phyloP scores from a whole-genome alignment of 1,140 invertebrate species.

The Drosophila sp. region DNA sequence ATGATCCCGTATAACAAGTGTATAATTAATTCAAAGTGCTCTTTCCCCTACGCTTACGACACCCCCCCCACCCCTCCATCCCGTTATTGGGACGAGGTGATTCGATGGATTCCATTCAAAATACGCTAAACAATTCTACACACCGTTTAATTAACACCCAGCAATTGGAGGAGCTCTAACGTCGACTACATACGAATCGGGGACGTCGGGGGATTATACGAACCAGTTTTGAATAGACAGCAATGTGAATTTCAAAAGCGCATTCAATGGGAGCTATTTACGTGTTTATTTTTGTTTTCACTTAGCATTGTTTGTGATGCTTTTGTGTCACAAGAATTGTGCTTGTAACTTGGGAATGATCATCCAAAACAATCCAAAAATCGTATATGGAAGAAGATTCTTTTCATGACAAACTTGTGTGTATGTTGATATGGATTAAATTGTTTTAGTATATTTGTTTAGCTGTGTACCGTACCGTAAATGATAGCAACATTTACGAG shows the following conservation, averaged over 20 bases:
- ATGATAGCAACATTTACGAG: background rate
- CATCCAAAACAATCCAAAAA: background rate
- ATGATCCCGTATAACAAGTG: constrained; percentile 32
- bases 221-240: constrained; percentile 36
- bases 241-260: constrained; percentile 17
- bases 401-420: too few relatives aligned
- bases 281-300: background rate
- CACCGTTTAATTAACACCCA: constrained; percentile 70
- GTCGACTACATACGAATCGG: background rate
- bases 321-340: background rate
- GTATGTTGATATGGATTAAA: background rate
- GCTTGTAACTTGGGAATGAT: background rate
- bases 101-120: constrained; percentile 29
- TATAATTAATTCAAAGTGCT: constrained; percentile 14
- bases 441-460: background rate
- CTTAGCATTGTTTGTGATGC: background rate
- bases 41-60: background rate
- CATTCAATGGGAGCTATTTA: constrained; percentile 16
- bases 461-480: too few relatives aligned
- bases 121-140: constrained; percentile 63
- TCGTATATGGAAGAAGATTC: background rate
- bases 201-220: background rate
- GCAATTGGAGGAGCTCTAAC: background rate
- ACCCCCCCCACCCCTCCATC: background rate
- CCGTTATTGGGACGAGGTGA: background rate